Conservation (phyloP, 2,113 vertebrate genomes). For the Indicator indicator region DNA sequence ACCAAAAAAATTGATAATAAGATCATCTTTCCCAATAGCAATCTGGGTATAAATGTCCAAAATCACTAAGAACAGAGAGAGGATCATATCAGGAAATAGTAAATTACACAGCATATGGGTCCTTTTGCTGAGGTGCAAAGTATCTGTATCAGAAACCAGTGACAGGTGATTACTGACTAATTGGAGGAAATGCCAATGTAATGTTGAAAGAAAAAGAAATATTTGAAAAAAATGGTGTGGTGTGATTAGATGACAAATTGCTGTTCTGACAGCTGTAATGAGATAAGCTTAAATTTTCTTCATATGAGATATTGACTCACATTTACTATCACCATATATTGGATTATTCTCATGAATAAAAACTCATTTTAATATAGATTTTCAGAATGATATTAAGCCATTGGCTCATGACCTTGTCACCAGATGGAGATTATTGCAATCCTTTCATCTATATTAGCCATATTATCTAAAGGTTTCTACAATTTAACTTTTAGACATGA, state of each 20-base stretch:
- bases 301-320: neutral
- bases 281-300: neutral
- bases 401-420: neutral
- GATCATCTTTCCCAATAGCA: neutral
- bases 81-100: neutral
- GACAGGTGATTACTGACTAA: constrained; percentile 13
- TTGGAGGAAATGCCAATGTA: neutral
- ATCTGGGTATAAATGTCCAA: neutral
- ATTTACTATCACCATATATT: neutral
- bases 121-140: neutral
- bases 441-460: neutral
- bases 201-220: neutral
- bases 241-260: neutral
- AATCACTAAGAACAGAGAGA: neutral
- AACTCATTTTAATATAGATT: neutral
- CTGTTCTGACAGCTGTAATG: neutral
- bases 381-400: neutral
- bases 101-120: neutral
- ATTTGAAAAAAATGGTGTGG: too few species aligned
- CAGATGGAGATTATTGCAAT: neutral
- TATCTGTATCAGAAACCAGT: neutral
- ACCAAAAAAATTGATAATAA: neutral
- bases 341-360: neutral
- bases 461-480: neutral
- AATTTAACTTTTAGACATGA: neutral